Evolutionary conservation across 2,888 invertebrate species (phyloP), one percentile per base, ranked within the genome.

Genomic region (Omphaloscelis lunosa): DNA sequence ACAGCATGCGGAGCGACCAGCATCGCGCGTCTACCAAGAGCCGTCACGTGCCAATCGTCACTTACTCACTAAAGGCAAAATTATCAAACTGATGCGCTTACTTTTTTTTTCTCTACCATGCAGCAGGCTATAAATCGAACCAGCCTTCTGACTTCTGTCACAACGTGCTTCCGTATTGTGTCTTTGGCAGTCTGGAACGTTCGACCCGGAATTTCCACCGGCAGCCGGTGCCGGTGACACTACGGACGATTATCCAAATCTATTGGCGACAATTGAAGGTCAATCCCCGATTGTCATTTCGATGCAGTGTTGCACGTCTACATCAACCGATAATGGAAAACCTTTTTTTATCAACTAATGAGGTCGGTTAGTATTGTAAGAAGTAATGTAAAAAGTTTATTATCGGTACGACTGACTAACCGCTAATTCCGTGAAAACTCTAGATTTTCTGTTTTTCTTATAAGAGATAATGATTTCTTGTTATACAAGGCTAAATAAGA

Each of bases 311-410:
- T 92, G 90, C 91, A 91, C 85, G 90, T 90, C 88, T 86, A 90
- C 79, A 84, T 88, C 75, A 80, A 88, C 86, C 84, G 89, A 88
- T 90, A 89, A 91, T 93, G 92, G 93, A 94, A 94, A 92, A 88
- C 87, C 79, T 89, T 92, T 94, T 92, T 91, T 90, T 89, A 87
- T 87, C 91, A 88, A 86, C 89, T 91, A 94, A 93, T 93, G 92
- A 95, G 94, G 95, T 94, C 93, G 91, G 83, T 89, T 91, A 89
- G 85, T 88, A 90, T 87, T 83, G 91, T 92, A 96, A 95, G 92
- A 95, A 95, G 86, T 90, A 72, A 87, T 78, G 92, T 90, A 95
- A 96, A 95, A 95, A 95, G 87, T 78, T 83, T 86, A 90, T 91
- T 91, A 91, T 86, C 88, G 83, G 89, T 90, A 84, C 93, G 91